Base-by-base conservation (phyloP, 2,797 vertebrate species). In the Naso thynnoides region DNA sequence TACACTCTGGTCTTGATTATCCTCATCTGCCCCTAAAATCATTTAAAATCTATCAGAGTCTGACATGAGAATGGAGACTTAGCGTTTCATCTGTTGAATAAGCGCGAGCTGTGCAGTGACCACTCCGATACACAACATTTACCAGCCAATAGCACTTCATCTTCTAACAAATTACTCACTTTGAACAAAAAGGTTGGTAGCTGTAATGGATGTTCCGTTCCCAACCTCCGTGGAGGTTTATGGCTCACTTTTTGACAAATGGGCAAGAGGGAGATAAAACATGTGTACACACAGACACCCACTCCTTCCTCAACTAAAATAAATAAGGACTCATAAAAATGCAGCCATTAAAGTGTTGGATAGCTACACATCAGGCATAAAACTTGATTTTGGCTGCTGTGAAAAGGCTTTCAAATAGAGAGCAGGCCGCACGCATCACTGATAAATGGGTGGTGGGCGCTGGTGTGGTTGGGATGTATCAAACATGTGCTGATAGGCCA, bases 1-100 rank as follows among this genome's bases (percentile, higher is more conserved):
- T 86, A 86, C 82, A 82, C 86, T 91, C 90, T 91, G 91, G 84
- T 91, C 86, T 90, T 92, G 86, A 92, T 93, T 91, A 93, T 83
- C 78, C 85, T 82, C 78, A 81, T 85, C 73, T 78, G 69, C 74
- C 81, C 81, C 89, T 83, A 76, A 86, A 87, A 89, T 90, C 59
- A 89, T 90, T 89, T 86, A 53, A 86, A 80, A 85, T 86, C 72
- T 74, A 83, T 88, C 76, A 70, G 72, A 42, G 70, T 81, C 71
- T 76, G 70, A 73, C 63, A 61, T 66, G 74, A 76, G 56, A 73
- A 31, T n/a, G 19, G 23, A 38, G 47, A 31, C 2, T 11, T 31
- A 31, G 53, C n/a, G 1, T 74, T 62, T 74, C 29, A 55, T 65
- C 60, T 76, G 55, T 44, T 70, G 42, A 70, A 60, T 61, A 45